Percentiles rank a stretch among this genome's conserved stretches.
phyloP scores from a whole-genome alignment of 2,797 vertebrate genomes.

The Coilia nasus region DNA sequence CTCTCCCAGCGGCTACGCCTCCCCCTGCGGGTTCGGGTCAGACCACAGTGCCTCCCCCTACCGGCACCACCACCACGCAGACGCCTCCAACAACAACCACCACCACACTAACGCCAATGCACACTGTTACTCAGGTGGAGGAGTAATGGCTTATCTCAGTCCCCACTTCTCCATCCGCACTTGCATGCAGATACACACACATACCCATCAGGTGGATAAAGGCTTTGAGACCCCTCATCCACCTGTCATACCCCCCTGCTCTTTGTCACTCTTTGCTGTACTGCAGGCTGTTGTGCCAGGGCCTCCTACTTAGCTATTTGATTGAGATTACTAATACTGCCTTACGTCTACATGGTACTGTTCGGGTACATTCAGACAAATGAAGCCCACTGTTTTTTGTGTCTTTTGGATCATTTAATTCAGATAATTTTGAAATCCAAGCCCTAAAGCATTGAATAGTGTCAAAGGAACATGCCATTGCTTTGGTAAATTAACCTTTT shows the following conservation, averaged over 20 bases:
- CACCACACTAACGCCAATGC: slow-evolving; percentile 79
- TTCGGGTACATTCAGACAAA: neutral
- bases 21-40: slow-evolving; percentile 73
- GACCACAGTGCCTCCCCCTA: slow-evolving; percentile 88
- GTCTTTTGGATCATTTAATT: neutral
- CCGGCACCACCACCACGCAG: slow-evolving; percentile 74
- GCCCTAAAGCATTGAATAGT: neutral
- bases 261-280: slow-evolving; percentile 15
- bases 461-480: no score
- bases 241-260: neutral
- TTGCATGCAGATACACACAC: slow-evolving; percentile 2
- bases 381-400: neutral
- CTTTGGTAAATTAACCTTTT: no score
- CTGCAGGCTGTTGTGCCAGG: slow-evolving; percentile 35
- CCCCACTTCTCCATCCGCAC: neutral
- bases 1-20: slow-evolving; percentile 75
- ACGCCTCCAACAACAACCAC: slow-evolving; percentile 81
- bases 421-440: neutral
- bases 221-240: neutral
- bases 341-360: neutral
- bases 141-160: slow-evolving; percentile 22
- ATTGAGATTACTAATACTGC: neutral
- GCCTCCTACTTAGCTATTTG: neutral
- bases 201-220: slow-evolving; percentile 1
- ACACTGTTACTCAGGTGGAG: slow-evolving; percentile 91